Percentiles rank a stretch among this genome's conserved stretches.
phyloP scores from a whole-genome alignment of 2,888 invertebrate species.

The Prosapia bicincta region DNA sequence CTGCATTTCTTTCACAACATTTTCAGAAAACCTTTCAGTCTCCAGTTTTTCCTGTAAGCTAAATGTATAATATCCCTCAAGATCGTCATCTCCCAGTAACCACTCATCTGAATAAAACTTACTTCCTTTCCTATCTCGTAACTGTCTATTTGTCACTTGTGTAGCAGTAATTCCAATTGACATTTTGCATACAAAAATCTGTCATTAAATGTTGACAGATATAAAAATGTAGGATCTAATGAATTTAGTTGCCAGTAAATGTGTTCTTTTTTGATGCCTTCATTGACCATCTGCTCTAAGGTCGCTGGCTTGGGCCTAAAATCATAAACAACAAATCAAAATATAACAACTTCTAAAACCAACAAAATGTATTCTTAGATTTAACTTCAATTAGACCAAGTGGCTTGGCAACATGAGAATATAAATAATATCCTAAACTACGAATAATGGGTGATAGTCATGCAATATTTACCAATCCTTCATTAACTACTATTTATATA shows the following conservation, averaged over 20 bases:
- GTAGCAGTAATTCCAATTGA: neutral
- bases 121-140: neutral
- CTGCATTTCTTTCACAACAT: slow-evolving; percentile 82
- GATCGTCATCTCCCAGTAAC: slow-evolving; percentile 80
- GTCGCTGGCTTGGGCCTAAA: neutral
- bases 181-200: neutral
- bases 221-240: too few relatives aligned
- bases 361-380: neutral
- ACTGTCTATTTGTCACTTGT: neutral
- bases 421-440: neutral
- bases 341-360: neutral
- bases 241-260: too few relatives aligned
- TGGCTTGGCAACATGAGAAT: neutral
- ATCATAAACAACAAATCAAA: neutral
- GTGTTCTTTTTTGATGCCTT: too few relatives aligned
- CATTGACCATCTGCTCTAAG: neutral
- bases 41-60: slow-evolving; percentile 90
- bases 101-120: slow-evolving; percentile 93
- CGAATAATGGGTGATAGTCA: too few relatives aligned
- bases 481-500: neutral
- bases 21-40: slow-evolving; percentile 69
- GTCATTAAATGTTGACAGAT: too few relatives aligned
- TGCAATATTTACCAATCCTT: neutral
- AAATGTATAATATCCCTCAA: slow-evolving; percentile 83
- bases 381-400: neutral